Evolutionary conservation across 1,140 invertebrate species (phyloP), one percentile per base, ranked within the genome.

Genomic region (Zaprionus kolodkinae): DNA sequence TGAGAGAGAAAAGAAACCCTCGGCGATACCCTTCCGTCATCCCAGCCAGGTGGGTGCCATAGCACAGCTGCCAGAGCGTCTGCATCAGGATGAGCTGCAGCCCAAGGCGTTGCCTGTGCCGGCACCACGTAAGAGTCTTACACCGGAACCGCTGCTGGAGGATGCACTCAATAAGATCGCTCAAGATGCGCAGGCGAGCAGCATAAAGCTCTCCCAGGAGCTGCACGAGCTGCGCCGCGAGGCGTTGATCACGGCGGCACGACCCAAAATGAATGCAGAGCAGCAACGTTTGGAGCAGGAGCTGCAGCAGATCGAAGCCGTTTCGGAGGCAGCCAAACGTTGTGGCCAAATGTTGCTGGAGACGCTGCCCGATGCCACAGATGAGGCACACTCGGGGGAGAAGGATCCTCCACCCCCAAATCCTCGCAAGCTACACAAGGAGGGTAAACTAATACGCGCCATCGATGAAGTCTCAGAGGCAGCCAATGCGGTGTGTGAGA

Each of bases 131-230:
- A 92, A 90, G 55, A 92, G 80, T 57, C 59, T 91, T 0, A 90
- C 90, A 1, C 91, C 91, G 0, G 91, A 92, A n/a, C 91, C 91
- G 0, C 43, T 80, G 13, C 78, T 94, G 88, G 94, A 94, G 76
- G 94, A 94, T 76, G 94, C 94, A 15, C 85, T 94, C 17, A 94
- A 94, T 78, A 94, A 94, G 91, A 93, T 94, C 56, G 94, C 94
- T 11, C 93, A 94, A 84, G 94, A 94, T 93, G 94, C 94, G 36
- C 94, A 94, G 92, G 93, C 94, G 84, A 93, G 93, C 50, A 94
- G 92, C 79, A 94, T 94, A 55, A 93, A 94, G 63, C 81, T 95
- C 48, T 93, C 93, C n/a, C 91, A 94, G 68, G 93, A 94, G 45
- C 89, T 94, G 50, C 82, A 93, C 66, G 91, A 87, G 57, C 56